Evolutionary conservation across 2,113 vertebrate species (phyloP), one percentile per base, ranked within the genome.

Genomic region (Phodopus roborovskii): DNA sequence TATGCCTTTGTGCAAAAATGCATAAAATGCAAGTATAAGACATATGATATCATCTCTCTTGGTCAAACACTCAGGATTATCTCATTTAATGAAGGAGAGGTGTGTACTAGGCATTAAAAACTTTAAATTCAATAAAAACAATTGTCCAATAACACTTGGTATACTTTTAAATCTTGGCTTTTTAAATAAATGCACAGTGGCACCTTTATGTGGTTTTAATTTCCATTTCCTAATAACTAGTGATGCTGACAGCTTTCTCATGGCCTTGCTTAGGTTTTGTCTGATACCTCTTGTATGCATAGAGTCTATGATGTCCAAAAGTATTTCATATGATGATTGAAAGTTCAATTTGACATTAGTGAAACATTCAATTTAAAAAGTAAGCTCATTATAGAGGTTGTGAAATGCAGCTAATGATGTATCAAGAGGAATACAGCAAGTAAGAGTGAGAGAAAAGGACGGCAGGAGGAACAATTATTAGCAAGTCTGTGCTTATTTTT

Each of bases 111-210:
- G 19, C 84, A 62, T 48, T 92, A 71, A 42, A 78, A 86, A 4
- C 20, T 10, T 30, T 53, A 24, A 3, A 3, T 60, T 85, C 71
- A 71, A 36, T 66, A 71, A 88, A 90, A 90, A 13, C 26, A 20
- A 22, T 74, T 93, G 4, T 15, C 15, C 68, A 70, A 36, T 73
- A 39, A 53, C 26, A 82, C 19, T 30, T 86, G 3, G 3, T 5
- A 10, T 36, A 79, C 16, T 79, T 81, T 93, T 91, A 48, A 92
- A 90, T 64, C 71, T 94, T 84, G 89, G 30, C 1, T 92, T 56
- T 94, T 71, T 82, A 83, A 62, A 15, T 71, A 95, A 84, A 3
- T 93, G 9, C 28, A 20, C 13, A 33, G 33, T 83, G 30, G 7
- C 56, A 66, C n/a, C 10, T 66, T 28, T 4, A 15, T 58, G 17